Evolutionary conservation across 1,140 invertebrate species (phyloP).

Genomic region (Atopsyche davidsoni): DNA sequence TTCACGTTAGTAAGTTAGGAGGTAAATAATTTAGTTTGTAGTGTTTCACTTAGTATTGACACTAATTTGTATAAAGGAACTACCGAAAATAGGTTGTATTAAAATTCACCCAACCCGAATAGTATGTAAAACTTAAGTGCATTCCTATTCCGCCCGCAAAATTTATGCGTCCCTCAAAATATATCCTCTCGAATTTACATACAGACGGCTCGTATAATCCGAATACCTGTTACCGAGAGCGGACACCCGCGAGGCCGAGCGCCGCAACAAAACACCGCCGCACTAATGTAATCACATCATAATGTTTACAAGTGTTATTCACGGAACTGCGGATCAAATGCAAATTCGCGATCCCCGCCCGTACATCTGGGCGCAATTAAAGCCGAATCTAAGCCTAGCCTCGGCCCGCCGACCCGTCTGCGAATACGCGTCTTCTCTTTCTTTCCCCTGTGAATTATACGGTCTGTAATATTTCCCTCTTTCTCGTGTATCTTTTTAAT

Average conservation of each 20-base stretch:
- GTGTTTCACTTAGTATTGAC: too few relatives aligned
- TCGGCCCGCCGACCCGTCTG: neutral
- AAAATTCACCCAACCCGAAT: too few relatives aligned
- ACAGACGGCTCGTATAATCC: too few relatives aligned
- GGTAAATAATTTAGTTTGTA: too few relatives aligned
- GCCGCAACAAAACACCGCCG: neutral
- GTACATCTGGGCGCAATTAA: slow-evolving; percentile 23
- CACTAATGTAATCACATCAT: slow-evolving; percentile 26
- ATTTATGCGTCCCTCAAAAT: neutral
- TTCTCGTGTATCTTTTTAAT: slow-evolving; percentile 26
- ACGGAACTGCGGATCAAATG: slow-evolving; percentile 25
- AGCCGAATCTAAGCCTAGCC: neutral
- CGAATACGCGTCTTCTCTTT: neutral
- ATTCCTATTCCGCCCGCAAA: neutral
- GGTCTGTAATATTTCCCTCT: slow-evolving; percentile 13
- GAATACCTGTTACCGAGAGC: too few relatives aligned
- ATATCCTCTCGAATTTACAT: too few relatives aligned
- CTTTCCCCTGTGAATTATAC: slow-evolving; percentile 19
- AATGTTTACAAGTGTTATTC: slow-evolving; percentile 28
- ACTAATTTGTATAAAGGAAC: too few relatives aligned
- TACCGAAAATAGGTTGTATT: too few relatives aligned
- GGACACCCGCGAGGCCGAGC: too few relatives aligned
- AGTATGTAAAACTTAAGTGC: neutral
- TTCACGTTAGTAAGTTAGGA: too few relatives aligned
- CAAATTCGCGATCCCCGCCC: slow-evolving; percentile 15